Base-by-base conservation (phyloP, 2,797 vertebrate genomes). In the Mus spretus region DNA sequence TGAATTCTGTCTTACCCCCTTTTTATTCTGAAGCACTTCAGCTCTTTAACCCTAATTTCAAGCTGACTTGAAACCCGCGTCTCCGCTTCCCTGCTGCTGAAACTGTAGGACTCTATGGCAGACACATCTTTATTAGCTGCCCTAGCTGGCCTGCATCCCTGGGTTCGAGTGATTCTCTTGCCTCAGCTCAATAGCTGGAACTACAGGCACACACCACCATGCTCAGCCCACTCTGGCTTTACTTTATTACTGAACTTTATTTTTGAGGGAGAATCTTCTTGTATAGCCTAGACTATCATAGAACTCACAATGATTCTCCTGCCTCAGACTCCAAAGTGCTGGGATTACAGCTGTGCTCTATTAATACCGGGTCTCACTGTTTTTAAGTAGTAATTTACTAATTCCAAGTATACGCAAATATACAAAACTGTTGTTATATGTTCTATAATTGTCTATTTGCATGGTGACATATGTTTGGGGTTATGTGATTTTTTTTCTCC, bases 361-460 rank as follows among this genome's bases (percentile, higher is more conserved):
- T 19, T 17, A 40, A 11, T 19, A 15, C 28, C n/a, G 3, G 20
- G 57, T 37, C 13, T n/a, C 57, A 81, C 19, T 57, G 74, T 37
- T 87, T 90, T 93, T 53, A 82, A 83, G 72, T 44, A 28, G 44
- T 77, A 44, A 78, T 61, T 2, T 78, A 93, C 40, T 88, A 55
- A 57, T 91, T 87, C 28, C 34, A 87, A 88, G 40, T 86, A 57
- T 15, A 81, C 77, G 28, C 10, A 87, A 61, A 44, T 78, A 88
- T 20, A 55, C 31, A n/a, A 83, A 90, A 78, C 86, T 53, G 57
- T 78, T 44, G 34, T 83, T 70, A 40, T 55, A n/a, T 53, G 15
- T 93, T 85, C 37, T 72, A 78, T 81, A 72, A 70, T 34, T 79
- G 47, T 61, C 37, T 24, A 28, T 67, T 93, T 87, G 85, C 6